phyloP scores from a whole-genome alignment of 2,113 vertebrate genomes.

The Puntigrus tetrazona region DNA sequence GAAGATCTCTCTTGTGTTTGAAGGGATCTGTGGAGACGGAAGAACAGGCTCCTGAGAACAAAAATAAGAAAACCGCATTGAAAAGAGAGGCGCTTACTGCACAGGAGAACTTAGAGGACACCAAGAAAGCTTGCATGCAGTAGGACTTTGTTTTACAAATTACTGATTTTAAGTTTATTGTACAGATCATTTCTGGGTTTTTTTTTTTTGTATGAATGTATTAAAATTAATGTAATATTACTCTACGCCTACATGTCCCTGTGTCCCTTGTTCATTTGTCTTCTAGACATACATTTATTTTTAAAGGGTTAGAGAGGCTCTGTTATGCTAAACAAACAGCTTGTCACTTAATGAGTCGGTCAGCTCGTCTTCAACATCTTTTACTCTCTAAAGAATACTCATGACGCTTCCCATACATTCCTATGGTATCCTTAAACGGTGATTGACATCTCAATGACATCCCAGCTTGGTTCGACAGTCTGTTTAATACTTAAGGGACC shows the following conservation, averaged over 20 bases:
- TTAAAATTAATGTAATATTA: background rate
- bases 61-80: constrained; percentile 46
- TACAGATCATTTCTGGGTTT: background rate
- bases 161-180: constrained; percentile 23
- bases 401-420: no score
- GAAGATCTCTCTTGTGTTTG: constrained; percentile 30
- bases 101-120: constrained; percentile 53
- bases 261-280: background rate
- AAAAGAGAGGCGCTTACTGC: constrained; percentile 64
- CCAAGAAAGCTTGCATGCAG: constrained; percentile 68
- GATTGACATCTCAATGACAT: no score
- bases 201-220: background rate
- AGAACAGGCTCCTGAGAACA: constrained; percentile 55
- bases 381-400: no score
- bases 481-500: background rate
- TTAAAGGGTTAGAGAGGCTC: no score
- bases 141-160: background rate
- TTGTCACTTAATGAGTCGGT: no score
- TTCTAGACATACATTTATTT: background rate
- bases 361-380: no score
- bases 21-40: constrained; percentile 60
- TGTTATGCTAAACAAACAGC: no score
- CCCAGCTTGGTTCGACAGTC: no score
- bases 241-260: background rate
- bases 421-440: no score